Evolutionary conservation across 2,888 invertebrate species (phyloP), one percentile per base, ranked within the genome.

Genomic region (Drosophila prolongata): DNA sequence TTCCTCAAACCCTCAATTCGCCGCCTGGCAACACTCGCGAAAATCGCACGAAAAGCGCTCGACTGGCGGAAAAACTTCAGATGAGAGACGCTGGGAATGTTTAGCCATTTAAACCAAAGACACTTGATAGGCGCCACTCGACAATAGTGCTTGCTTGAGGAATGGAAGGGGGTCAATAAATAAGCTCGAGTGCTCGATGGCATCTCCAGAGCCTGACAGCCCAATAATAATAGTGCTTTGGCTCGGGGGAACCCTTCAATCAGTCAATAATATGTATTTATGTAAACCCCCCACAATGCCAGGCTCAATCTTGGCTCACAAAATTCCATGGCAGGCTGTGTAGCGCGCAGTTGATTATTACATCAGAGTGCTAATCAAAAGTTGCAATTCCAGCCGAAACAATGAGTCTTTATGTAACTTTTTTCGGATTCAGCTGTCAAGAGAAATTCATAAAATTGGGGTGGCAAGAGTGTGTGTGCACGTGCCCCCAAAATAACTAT

Each of bases 321-420:
- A 54, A 54, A 30, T 54, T 13, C 40, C 35, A 13, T 3, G n/a
- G 47, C 27, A 34, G 46, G 16, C 34, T 24, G 50, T 56, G 58
- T 14, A 30, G 43, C 44, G 50, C 61, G 58, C 75, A 69, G 58
- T 87, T 75, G 69, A 81, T 79, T 84, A 84, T 81, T 75, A 70
- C 75, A 74, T 79, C 77, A 81, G 75, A 72, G 68, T 66, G 61
- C 77, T 85, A 82, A 82, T 87, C 88, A 87, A 87, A 80, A 78
- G 82, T 75, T 81, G 64, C 79, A 74, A 71, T 79, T 75, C 61
- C 54, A 56, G 73, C 57, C 70, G 78, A 49, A 71, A 59, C 60
- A 79, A 73, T 74, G 50, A 8, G 19, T 43, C 53, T 73, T 73
- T 64, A 52, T 64, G 65, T 73, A 71, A 73, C 70, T 43, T 73